Conservation (phyloP, 1,140 invertebrate species). For the Drosophila repletoides region DNA sequence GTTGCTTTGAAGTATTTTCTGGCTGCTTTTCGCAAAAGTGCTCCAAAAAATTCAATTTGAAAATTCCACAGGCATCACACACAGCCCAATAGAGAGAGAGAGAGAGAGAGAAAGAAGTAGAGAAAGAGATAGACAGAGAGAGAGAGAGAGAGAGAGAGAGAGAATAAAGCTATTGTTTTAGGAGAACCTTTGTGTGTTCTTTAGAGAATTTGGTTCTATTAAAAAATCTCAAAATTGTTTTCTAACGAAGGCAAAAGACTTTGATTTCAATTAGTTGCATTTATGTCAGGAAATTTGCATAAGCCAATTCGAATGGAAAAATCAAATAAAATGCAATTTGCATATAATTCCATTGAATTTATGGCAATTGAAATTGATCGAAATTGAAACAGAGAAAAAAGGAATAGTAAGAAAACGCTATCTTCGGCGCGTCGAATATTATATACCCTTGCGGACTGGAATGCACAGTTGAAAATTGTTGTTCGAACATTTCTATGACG, state of each 20-base stretch:
- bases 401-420: conserved; percentile 7
- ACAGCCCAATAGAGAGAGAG: background rate
- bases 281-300: conserved; percentile 56
- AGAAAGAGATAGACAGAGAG: too few relatives aligned
- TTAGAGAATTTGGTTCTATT: conserved; percentile 32
- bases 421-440: too few relatives aligned
- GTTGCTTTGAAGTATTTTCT: conserved; percentile 21
- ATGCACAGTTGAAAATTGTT: too few relatives aligned
- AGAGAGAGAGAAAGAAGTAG: background rate
- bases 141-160: background rate
- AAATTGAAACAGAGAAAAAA: conserved; percentile 12
- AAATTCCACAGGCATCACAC: conserved; percentile 26
- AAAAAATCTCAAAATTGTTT: conserved; percentile 34
- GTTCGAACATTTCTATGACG: too few relatives aligned
- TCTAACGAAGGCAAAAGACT: background rate
- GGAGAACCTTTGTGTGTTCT: conserved; percentile 28
- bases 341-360: conserved; percentile 68
- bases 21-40: conserved; percentile 29
- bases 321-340: conserved; percentile 66
- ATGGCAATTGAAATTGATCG: conserved; percentile 62
- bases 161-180: conserved; percentile 16
- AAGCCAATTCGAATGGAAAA: conserved; percentile 61
- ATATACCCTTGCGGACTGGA: too few relatives aligned
- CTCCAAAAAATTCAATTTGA: conserved; percentile 56
- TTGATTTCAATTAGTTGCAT: conserved; percentile 43